phyloP scores from a whole-genome alignment of 2,113 vertebrate species.

The Smithornis capensis region DNA sequence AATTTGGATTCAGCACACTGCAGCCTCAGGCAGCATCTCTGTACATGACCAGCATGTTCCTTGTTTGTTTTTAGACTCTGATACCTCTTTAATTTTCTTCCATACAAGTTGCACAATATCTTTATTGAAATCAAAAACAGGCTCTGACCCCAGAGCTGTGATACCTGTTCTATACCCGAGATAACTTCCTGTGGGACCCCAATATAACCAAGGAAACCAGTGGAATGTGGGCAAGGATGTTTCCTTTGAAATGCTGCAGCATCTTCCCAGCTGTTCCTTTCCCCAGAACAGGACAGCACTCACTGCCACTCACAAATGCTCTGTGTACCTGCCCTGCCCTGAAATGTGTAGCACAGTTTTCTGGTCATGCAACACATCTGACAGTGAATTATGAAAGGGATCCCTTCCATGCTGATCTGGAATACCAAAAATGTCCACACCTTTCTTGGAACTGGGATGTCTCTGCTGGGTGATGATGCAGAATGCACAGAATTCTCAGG shows the following conservation, averaged over 20 bases:
- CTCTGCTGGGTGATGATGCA: background rate
- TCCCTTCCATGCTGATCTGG: background rate
- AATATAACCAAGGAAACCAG: background rate
- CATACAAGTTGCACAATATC: background rate
- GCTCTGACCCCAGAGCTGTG: background rate
- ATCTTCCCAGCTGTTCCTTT: background rate
- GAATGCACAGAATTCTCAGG: background rate
- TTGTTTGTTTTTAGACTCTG: background rate
- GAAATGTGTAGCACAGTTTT: background rate
- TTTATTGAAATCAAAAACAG: background rate
- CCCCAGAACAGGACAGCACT: background rate
- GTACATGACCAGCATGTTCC: background rate
- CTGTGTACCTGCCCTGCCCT: background rate
- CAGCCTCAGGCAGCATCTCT: background rate
- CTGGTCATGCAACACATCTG: background rate
- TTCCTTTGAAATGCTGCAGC: background rate
- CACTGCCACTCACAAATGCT: background rate
- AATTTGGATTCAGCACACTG: background rate
- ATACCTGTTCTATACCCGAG: background rate
- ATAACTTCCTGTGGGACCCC: background rate
- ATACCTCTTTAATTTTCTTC: background rate
- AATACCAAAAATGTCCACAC: background rate
- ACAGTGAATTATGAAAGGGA: background rate
- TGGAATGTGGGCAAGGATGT: background rate
- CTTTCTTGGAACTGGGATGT: background rate